These are phyloP conservation scores for Vannuccia rotundouncinata DNA, from an alignment of 2,888 invertebrate genomes.

Conservation along the genomic window DNA sequence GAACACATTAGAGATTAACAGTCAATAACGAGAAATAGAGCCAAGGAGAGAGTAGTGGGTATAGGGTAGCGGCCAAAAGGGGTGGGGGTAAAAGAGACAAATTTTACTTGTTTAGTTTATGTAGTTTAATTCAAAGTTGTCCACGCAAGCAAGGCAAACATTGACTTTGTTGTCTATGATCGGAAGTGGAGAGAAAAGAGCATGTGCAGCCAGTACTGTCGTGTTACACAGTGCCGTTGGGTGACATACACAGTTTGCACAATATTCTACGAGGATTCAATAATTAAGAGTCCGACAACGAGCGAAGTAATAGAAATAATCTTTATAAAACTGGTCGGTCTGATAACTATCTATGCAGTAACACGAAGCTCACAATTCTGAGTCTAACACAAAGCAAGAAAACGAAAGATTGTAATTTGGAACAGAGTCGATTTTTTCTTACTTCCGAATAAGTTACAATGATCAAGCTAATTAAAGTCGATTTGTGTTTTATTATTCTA, in stretches of 20 bases:
- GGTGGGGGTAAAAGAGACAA: background rate
- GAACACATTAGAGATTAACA: too few relatives aligned
- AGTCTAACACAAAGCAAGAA: too few relatives aligned
- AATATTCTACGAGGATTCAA: too few relatives aligned
- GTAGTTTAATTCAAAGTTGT: background rate
- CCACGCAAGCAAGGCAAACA: background rate
- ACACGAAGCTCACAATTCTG: too few relatives aligned
- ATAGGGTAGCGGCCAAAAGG: too few relatives aligned
- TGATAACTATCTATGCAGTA: too few relatives aligned
- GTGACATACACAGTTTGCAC: too few relatives aligned
- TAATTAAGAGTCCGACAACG: background rate
- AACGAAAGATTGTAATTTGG: background rate
- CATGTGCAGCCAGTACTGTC: background rate
- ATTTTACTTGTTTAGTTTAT: background rate
- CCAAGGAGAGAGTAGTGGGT: too few relatives aligned
- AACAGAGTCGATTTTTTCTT: background rate
- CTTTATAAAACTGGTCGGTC: too few relatives aligned
- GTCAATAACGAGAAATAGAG: too few relatives aligned
- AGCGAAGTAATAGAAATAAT: too few relatives aligned
- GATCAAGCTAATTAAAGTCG: background rate
- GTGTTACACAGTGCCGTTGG: too few relatives aligned
- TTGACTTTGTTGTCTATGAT: background rate
- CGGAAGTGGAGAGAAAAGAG: background rate
- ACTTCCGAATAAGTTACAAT: background rate
- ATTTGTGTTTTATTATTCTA: background rate